Base-by-base conservation (phyloP, 2,113 vertebrate genomes). In the Urocynchramus pylzowi region DNA sequence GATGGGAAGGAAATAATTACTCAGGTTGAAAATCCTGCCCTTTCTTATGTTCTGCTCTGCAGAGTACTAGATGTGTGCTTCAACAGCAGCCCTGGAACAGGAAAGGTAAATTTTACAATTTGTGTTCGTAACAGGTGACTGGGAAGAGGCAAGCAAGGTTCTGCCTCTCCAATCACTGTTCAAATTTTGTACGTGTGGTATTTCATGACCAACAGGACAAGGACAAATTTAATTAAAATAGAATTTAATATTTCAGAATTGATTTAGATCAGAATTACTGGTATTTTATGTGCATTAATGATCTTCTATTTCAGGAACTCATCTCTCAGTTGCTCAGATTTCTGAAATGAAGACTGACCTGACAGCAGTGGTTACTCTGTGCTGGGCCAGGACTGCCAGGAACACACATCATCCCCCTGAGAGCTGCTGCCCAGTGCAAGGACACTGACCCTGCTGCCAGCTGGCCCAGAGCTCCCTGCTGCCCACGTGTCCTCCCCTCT, bases 121-220 rank as follows among this genome's bases (percentile, higher is more conserved):
- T n/a, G 56, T 53, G 61, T 39, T 80, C 63, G 56, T 33, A 84
- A 27, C 35, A 41, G 23, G 49, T 28, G 35, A 86, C 41, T 83
- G 49, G 22, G 35, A 89, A 47, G 33, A 68, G 45, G 41, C 42
- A 52, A 84, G 52, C 26, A 41, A 57, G 49, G 57, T 39, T 60
- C 67, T 91, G 69, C 30, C 76, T 26, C 80, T 70, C 42, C 35
- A 14, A 0, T 35, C 28, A 7, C 60, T 12, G 11, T 22, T 37
- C 5, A 2, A 4, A 47, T 31, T 64, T 22, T 35, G 28, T 52
- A 26, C 30, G 39, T 0, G 0, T 30, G 6, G n/a, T 63, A 47
- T 27, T 79, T 78, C 56, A 49, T 9, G 11, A 67, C 42, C 61
- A 84, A 33, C 50, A 31, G n/a, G 57, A 63, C 7, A 11, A 78